phyloP scores from a whole-genome alignment of 2,113 vertebrate genomes.

The Acrocephalus arundinaceus region DNA sequence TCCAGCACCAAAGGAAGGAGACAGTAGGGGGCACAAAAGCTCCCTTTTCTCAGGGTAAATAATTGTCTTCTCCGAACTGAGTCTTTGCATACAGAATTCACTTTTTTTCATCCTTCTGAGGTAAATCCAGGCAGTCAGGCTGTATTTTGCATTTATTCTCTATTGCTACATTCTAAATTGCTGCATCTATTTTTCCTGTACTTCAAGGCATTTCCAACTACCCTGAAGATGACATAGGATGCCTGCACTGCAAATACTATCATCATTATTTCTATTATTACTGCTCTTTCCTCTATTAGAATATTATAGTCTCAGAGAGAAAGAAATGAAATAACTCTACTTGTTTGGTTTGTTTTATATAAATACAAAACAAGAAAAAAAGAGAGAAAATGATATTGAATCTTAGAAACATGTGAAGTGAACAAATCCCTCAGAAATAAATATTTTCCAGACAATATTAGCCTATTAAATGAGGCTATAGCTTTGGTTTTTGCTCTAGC shows the following conservation, averaged over 20 bases:
- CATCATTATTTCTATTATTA: background rate
- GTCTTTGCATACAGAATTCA: background rate
- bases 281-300: background rate
- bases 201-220: background rate
- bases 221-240: background rate
- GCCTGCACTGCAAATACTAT: background rate
- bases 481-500: background rate
- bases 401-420: background rate
- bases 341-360: background rate
- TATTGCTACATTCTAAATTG: background rate
- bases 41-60: background rate
- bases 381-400: background rate
- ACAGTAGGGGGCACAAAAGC: background rate
- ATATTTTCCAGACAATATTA: background rate
- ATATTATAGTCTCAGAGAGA: background rate
- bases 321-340: background rate
- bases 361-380: background rate
- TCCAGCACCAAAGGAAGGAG: background rate
- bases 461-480: background rate
- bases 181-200: background rate
- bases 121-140: background rate
- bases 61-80: background rate
- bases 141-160: background rate
- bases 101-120: background rate
- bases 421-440: background rate